Base-by-base conservation (phyloP, 1,140 invertebrate genomes). In the Lineus longissimus region DNA sequence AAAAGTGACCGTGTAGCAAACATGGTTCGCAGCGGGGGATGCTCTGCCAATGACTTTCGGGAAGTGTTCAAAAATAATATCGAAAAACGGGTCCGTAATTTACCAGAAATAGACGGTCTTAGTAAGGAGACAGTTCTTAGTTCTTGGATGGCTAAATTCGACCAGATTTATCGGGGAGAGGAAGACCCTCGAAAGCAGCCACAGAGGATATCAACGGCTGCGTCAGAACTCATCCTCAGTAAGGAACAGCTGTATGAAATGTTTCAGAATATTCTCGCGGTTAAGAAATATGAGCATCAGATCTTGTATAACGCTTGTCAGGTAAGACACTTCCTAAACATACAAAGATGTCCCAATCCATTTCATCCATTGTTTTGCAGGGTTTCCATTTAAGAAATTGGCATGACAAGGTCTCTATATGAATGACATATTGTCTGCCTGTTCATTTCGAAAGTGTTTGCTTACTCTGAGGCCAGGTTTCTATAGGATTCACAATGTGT, bases 211-310 rank as follows among this genome's bases (percentile, higher is more conserved):
- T 72, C 78, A 15, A 74, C 76, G 51, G 75, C 79, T 62, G 75
- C 81, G 27, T 77, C 79, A 15, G 81, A 82, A 65, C 70, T 82
- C 23, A 82, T 82, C 64, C 73, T 83, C 1, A 83, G 75, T 61
- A 83, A 83, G 71, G 80, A 81, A 68, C 77, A 85, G 73, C 87
- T 99, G 0, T 99, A 97, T 84, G 97, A 99, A 83, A 97, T 99
- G 93, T 99, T 99, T 84, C 97, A 99, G 81, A 95, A 98, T 83
- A 97, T 99, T 70, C 84, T 99, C 63, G 90, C 91, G 47, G 92
- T 99, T 13, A 99, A 99, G 86, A 99, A 99, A 83, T 99, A 99
- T 83, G 97, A 99, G 84, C 97, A 99, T 84, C 96, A 98, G 84
- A 89, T 99, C 73, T 87, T 99, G 55, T 99, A 95, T 84, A 99